Conservation (phyloP, 2,888 invertebrate species). For the Opisthograptis luteolata region DNA sequence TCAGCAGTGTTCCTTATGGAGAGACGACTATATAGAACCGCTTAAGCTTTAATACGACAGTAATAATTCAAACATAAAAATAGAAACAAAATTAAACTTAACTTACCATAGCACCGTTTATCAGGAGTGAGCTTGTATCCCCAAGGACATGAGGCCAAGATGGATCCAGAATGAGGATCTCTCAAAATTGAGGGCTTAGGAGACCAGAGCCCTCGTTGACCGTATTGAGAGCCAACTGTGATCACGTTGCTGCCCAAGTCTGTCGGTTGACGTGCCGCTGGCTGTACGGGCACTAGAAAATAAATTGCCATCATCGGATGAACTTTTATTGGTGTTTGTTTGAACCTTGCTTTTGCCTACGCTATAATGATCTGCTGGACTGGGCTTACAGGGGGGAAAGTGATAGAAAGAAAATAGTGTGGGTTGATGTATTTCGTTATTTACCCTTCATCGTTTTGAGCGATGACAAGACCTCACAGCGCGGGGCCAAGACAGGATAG, state of each 20-base stretch:
- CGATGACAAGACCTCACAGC: too few relatives aligned
- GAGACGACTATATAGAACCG: too few relatives aligned
- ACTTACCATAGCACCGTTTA: slow-evolving; percentile 84
- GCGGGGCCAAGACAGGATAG: too few relatives aligned
- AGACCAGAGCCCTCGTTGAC: slow-evolving; percentile 63
- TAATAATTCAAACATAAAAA: slow-evolving; percentile 1
- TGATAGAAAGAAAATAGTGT: too few relatives aligned
- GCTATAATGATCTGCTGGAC: too few relatives aligned
- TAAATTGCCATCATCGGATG: not conserved
- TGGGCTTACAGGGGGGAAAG: too few relatives aligned
- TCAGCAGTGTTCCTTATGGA: too few relatives aligned
- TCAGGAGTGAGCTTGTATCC: slow-evolving; percentile 91
- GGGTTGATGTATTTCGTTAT: too few relatives aligned
- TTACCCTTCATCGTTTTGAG: too few relatives aligned
- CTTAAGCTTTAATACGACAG: too few relatives aligned
- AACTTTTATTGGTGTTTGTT: too few relatives aligned
- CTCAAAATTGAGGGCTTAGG: slow-evolving; percentile 58
- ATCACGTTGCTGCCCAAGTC: slow-evolving; percentile 59
- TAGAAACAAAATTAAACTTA: not conserved
- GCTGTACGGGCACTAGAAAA: slow-evolving; percentile 30
- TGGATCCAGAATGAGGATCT: slow-evolving; percentile 50
- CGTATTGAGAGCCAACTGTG: slow-evolving; percentile 77
- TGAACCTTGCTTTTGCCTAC: too few relatives aligned
- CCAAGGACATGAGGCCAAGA: slow-evolving; percentile 86
- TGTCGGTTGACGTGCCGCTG: slow-evolving; percentile 36